Percentiles rank a stretch among this genome's conserved stretches.
Evolutionary conservation across 2,888 invertebrate species (phyloP).

Genomic region (Halictus quadricinctus): DNA sequence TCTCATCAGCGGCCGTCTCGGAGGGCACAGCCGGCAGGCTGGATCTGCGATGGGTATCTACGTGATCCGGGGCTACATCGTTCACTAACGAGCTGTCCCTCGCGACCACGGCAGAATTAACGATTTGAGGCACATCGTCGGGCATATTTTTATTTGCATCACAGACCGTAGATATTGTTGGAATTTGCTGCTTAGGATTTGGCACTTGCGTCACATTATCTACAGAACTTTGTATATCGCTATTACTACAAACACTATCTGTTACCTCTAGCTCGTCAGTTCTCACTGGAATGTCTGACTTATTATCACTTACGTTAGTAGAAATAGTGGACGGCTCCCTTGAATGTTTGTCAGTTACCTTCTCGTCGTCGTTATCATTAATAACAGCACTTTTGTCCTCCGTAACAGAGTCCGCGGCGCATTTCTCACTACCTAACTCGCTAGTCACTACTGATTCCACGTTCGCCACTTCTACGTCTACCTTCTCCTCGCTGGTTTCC

Average conservation of each 20-base stretch:
- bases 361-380: constrained; percentile 79
- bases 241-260: constrained; percentile 80
- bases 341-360: constrained; percentile 76
- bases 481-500: constrained; percentile 63
- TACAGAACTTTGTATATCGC: constrained; percentile 80
- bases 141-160: constrained; percentile 85
- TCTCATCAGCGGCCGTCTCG: constrained; percentile 77
- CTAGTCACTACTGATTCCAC: constrained; percentile 65
- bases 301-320: constrained; percentile 81
- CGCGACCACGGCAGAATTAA: constrained; percentile 77
- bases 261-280: constrained; percentile 76
- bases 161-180: constrained; percentile 89
- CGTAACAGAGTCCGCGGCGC: constrained; percentile 67
- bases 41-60: constrained; percentile 84
- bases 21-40: constrained; percentile 84
- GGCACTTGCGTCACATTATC: constrained; percentile 82
- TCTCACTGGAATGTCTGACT: constrained; percentile 71
- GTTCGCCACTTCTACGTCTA: constrained; percentile 68
- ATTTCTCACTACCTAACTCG: constrained; percentile 78
- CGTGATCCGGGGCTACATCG: constrained; percentile 74
- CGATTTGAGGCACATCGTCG: constrained; percentile 81
- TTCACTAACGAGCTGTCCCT: constrained; percentile 75
- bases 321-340: constrained; percentile 82
- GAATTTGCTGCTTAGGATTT: constrained; percentile 83
- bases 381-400: constrained; percentile 78